phyloP scores from a whole-genome alignment of 2,888 invertebrate species.

The Oligia strigilis region DNA sequence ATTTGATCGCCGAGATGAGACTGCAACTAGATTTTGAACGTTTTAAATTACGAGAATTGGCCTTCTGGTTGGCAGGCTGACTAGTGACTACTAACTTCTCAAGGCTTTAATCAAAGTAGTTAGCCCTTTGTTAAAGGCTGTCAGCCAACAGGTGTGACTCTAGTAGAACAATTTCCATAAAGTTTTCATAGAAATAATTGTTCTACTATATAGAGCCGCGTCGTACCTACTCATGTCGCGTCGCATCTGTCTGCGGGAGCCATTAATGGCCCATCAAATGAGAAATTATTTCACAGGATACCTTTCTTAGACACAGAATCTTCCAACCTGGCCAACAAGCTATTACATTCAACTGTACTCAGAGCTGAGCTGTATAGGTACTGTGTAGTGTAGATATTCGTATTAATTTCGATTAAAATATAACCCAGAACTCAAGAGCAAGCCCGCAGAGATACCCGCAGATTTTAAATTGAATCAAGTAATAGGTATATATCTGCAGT shows the following conservation, averaged over 20 bases:
- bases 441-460: slow-evolving; percentile 22
- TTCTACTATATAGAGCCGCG: too few relatives aligned
- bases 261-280: background rate
- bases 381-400: background rate
- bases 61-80: too few relatives aligned
- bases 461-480: slow-evolving; percentile 38
- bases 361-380: background rate
- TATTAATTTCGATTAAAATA: slow-evolving; percentile 4
- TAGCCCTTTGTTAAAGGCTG: background rate
- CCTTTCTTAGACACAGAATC: background rate
- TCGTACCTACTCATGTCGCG: background rate
- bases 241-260: background rate
- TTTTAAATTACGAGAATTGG: too few relatives aligned
- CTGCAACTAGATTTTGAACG: too few relatives aligned
- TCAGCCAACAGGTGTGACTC: background rate
- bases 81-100: background rate
- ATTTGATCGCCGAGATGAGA: too few relatives aligned
- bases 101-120: background rate
- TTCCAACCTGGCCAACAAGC: background rate
- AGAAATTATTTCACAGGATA: background rate
- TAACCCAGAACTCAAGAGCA: slow-evolving; percentile 14
- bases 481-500: slow-evolving; percentile 40
- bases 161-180: too few relatives aligned
- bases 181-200: too few relatives aligned
- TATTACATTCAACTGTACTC: background rate